These are phyloP conservation scores for Agrypnia vestita DNA, from an alignment of 1,140 invertebrate genomes.

Conservation along the genomic window DNA sequence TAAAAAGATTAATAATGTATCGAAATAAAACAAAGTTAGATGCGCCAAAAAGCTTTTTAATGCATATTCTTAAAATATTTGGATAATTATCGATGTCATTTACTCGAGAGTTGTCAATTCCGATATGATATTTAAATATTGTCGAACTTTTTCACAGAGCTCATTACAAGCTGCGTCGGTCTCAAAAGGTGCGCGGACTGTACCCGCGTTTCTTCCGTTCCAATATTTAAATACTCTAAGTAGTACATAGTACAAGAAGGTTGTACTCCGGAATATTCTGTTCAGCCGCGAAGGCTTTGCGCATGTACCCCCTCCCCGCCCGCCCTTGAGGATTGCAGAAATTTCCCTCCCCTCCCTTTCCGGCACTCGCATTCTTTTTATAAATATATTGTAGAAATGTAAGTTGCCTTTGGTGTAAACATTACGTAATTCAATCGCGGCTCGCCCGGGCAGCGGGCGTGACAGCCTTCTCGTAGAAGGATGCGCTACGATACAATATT, in stretches of 20 bases:
- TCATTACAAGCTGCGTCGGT: background rate
- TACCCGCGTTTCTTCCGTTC: conserved; percentile 39
- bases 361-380: background rate
- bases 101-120: no score
- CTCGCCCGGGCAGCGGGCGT: background rate
- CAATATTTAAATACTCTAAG: conserved; percentile 60
- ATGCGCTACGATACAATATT: no score
- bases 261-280: conserved; percentile 56
- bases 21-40: no score
- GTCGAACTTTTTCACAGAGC: no score
- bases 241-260: conserved; percentile 56
- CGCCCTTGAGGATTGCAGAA: conserved; percentile 51
- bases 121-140: no score
- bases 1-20: no score
- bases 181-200: conserved; percentile 42
- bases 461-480: no score
- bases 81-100: no score
- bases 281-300: conserved; percentile 57
- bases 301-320: conserved; percentile 55
- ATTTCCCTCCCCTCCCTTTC: conserved; percentile 21
- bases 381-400: background rate
- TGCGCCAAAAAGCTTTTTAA: no score
- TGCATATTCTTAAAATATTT: no score
- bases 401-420: background rate
- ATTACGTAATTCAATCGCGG: background rate